phyloP scores from a whole-genome alignment of 2,113 vertebrate species.

The Neoarius graeffei region DNA sequence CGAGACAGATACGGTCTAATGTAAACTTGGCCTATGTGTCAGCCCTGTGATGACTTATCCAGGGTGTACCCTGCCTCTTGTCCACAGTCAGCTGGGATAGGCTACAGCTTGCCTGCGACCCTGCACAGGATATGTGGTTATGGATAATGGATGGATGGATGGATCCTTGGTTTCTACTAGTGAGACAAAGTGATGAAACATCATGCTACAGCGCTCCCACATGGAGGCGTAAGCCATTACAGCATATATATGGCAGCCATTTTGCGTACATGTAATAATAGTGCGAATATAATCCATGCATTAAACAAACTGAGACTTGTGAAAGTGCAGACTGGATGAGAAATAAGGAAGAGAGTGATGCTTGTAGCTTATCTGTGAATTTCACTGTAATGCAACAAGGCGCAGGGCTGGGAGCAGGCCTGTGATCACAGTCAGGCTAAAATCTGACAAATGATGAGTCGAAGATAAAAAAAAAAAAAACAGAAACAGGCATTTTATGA shows the following conservation, averaged over 20 bases:
- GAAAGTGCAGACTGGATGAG: not conserved
- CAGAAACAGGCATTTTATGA: not conserved
- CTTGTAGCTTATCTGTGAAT: not conserved
- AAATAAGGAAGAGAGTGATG: not conserved
- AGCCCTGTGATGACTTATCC: no score
- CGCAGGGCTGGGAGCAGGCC: no score
- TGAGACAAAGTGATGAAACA: not conserved
- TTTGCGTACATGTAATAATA: not conserved
- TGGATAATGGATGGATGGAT: no score
- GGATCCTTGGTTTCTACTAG: no score
- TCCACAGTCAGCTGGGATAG: no score
- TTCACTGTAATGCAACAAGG: not conserved
- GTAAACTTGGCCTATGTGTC: no score
- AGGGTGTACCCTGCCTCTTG: no score
- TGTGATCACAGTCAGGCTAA: not conserved
- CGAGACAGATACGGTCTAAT: no score
- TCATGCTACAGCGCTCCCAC: not conserved
- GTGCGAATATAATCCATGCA: no score
- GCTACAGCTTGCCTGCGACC: no score
- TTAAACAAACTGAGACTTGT: not conserved
- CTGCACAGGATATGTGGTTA: no score
- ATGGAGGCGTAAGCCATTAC: not conserved
- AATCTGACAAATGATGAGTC: not conserved
- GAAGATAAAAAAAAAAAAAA: not conserved
- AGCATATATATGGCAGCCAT: not conserved